phyloP scores from a whole-genome alignment of 2,113 vertebrate species.

The Hyperopisus bebe region DNA sequence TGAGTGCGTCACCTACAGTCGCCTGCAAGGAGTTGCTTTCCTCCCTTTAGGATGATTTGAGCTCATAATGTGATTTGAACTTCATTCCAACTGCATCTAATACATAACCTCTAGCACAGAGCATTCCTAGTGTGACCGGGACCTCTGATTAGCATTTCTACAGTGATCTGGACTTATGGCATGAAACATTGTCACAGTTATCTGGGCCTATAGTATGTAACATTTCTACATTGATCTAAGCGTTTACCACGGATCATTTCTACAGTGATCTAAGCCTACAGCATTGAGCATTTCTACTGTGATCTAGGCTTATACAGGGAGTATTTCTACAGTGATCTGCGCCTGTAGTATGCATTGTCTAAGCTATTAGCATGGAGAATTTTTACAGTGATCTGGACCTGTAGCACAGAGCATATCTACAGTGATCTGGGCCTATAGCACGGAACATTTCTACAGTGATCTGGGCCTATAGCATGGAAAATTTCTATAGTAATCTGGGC shows the following conservation, averaged over 20 bases:
- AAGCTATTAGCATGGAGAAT: neutral
- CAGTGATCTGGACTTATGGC: neutral
- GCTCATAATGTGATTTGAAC: neutral
- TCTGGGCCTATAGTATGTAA: neutral
- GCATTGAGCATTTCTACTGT: too few species aligned
- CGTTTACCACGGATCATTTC: neutral
- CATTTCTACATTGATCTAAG: neutral
- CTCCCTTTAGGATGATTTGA: neutral
- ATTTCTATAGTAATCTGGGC: too few species aligned
- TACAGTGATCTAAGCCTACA: neutral
- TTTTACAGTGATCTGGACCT: too few species aligned
- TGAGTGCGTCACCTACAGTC: neutral
- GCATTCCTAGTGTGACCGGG: neutral
- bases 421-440: too few species aligned
- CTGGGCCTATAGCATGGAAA: too few species aligned
- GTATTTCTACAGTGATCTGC: too few species aligned
- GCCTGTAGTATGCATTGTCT: neutral
- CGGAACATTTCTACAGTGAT: neutral
- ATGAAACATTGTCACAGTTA: neutral
- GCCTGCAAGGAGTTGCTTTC: neutral
- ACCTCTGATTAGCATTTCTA: neutral
- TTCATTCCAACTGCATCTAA: neutral
- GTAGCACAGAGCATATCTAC: too few species aligned
- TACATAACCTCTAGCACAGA: neutral
- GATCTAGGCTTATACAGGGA: too few species aligned